Evolutionary conservation across 2,113 vertebrate species (phyloP), one percentile per base, ranked within the genome.

Genomic region (Reinhardtius hippoglossoides): DNA sequence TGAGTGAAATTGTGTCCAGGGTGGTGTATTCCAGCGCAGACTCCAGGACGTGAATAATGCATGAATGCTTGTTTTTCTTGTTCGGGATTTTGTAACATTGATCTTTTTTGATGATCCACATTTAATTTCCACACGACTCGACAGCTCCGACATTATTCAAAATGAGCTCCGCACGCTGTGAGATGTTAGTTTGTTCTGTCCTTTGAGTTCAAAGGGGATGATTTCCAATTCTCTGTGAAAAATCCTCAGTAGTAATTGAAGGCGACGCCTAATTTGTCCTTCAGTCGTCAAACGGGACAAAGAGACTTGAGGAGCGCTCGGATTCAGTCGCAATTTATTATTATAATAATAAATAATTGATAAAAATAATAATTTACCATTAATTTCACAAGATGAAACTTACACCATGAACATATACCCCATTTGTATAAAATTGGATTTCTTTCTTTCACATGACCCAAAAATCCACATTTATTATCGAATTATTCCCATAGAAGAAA

Each of bases 41-140:
- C 73, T 14, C 15, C 40, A 31, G 4, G 20, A 7, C 12, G 63
- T 84, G 66, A 83, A 83, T 76, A 69, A 84, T 77, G 50, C 9
- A 80, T 78, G 65, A 71, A 44, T 23, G 70, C 15, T 64, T 21
- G 52, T 44, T 74, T 50, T 69, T 74, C 56, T 59, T 62, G 72
- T 80, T 52, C 15, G 9, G 54, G 64, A 52, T 50, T 75, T 71
- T 59, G 35, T n/a, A 74, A 81, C 70, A 78, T 61, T 54, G 74
- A 76, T 78, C 62, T 63, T 62, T 31, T 55, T 23, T 15, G n/a
- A 44, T 77, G 24, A 69, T 67, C n/a, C 60, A 57, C 63, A 48
- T 77, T 80, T 58, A 21, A 68, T 82, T 71, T 84, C 24, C 42
- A 46, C 2, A 12, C 46, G 14, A 26, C 46, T 15, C 24, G 67